A percentile compares a stretch with the other conserved stretches of the same genome.
Evolutionary conservation across 2,797 vertebrate genomes (phyloP).

Genomic region (Ibycter americanus): DNA sequence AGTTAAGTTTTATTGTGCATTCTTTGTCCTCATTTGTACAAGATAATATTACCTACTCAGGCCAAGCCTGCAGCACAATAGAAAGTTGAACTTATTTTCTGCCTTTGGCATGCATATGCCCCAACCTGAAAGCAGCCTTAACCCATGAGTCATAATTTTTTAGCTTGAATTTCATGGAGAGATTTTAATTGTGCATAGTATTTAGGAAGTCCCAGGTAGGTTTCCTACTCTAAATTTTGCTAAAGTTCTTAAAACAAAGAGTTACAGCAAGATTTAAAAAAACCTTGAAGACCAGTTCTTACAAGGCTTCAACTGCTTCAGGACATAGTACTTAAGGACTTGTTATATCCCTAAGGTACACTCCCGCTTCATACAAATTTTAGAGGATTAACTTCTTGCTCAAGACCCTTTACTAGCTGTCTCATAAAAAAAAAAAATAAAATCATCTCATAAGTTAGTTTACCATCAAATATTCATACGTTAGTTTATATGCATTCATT

Average conservation of each 20-base stretch:
- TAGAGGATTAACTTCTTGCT: background rate
- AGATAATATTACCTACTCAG: background rate
- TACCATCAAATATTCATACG: background rate
- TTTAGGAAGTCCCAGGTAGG: background rate
- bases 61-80: background rate
- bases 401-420: background rate
- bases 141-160: background rate
- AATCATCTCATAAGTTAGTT: background rate
- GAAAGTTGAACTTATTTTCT: background rate
- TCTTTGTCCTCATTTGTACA: background rate
- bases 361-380: background rate
- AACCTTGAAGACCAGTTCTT: background rate
- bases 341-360: background rate
- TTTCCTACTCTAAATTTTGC: background rate
- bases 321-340: background rate
- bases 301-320: background rate
- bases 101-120: background rate
- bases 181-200: background rate
- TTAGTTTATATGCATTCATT: background rate
- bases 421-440: background rate
- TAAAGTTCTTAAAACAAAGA: background rate
- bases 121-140: background rate
- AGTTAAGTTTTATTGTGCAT: background rate
- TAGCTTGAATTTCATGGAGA: background rate
- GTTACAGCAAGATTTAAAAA: background rate